Conservation (phyloP, 1,140 invertebrate genomes). For the Lordiphosa collinella region DNA sequence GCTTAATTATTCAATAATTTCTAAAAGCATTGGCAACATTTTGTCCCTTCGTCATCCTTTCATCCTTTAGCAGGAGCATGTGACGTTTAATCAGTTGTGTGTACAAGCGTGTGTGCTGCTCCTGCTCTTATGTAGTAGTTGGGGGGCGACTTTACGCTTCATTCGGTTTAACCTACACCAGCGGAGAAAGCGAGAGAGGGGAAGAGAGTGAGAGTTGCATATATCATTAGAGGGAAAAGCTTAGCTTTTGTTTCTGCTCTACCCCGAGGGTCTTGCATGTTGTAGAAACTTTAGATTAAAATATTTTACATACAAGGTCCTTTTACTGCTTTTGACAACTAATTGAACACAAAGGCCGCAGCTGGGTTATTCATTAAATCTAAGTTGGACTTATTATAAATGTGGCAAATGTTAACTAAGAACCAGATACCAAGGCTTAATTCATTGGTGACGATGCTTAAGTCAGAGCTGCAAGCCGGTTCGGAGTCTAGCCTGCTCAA, state of each 20-base stretch:
- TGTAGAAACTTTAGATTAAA: slow-evolving; percentile 77
- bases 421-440: no score
- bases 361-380: no score
- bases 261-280: slow-evolving; percentile 47
- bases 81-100: slow-evolving; percentile 53
- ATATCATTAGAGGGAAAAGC: slow-evolving; percentile 59
- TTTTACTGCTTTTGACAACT: no score
- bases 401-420: no score
- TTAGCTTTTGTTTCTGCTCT: slow-evolving; percentile 60
- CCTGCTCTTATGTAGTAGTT: slow-evolving; percentile 8
- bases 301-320: slow-evolving; percentile 45
- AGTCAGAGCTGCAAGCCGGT: no score
- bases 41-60: slow-evolving; percentile 56
- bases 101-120: slow-evolving; percentile 1
- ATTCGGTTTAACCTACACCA: slow-evolving; percentile 23
- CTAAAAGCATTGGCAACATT: slow-evolving; percentile 74
- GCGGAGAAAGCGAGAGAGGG: background rate
- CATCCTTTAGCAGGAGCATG: slow-evolving; percentile 54
- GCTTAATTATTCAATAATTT: slow-evolving; percentile 77
- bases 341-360: no score
- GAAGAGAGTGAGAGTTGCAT: slow-evolving; percentile 40
- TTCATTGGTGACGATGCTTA: no score
- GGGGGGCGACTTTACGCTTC: slow-evolving; percentile 34
- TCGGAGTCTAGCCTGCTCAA: no score
- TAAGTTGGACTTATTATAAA: no score